Percentiles rank a stretch among this genome's conserved stretches.
phyloP scores from a whole-genome alignment of 2,888 invertebrate species.

The Eudasyphora cyanicolor region DNA sequence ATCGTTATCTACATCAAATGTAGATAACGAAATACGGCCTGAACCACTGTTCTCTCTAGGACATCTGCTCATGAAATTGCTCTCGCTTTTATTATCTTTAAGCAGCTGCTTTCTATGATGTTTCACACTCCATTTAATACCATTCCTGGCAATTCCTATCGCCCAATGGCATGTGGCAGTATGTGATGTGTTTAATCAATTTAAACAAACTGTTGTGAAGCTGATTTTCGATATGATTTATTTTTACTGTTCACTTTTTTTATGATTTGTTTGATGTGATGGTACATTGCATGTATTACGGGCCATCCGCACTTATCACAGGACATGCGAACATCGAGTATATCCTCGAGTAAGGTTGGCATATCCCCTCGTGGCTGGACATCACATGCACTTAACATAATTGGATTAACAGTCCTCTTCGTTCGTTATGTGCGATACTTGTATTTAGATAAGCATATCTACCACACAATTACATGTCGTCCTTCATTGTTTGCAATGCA shows the following conservation, averaged over 20 bases:
- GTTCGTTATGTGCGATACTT: background rate
- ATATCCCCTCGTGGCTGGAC: background rate
- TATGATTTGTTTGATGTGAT: background rate
- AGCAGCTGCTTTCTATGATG: background rate
- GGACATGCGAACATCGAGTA: background rate
- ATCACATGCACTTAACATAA: constrained; percentile 26
- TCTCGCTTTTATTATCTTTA: too few relatives aligned
- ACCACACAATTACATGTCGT: constrained; percentile 7
- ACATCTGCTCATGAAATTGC: too few relatives aligned
- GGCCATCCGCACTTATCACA: background rate
- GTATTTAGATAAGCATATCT: background rate
- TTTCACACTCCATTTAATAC: constrained; percentile 20
- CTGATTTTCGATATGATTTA: constrained; percentile 14
- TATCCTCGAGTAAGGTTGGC: background rate
- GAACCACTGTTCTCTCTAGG: too few relatives aligned
- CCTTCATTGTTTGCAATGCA: constrained; percentile 9
- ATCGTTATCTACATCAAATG: too few relatives aligned
- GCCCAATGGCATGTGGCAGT: background rate
- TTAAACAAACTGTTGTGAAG: constrained; percentile 1
- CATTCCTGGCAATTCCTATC: background rate
- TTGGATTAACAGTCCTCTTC: constrained; percentile 28
- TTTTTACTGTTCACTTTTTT: background rate
- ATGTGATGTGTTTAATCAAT: constrained; percentile 20
- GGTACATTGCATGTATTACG: background rate
- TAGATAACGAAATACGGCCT: too few relatives aligned